phyloP scores from a whole-genome alignment of 2,888 invertebrate species.

The Steinernema scapterisci region DNA sequence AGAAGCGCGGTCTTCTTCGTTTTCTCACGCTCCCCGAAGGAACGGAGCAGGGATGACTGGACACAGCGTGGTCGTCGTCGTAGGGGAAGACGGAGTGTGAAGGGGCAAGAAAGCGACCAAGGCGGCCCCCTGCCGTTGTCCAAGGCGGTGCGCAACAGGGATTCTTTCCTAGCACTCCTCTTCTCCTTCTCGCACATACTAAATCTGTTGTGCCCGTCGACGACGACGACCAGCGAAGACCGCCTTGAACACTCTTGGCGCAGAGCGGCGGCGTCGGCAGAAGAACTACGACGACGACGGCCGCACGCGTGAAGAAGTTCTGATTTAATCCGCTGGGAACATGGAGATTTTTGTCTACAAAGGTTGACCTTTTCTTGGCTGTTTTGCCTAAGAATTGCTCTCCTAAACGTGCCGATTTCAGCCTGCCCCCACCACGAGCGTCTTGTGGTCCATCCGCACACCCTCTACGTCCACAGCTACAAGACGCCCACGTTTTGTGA shows the following conservation, averaged over 20 bases:
- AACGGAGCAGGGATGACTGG: background rate
- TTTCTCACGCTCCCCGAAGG: background rate
- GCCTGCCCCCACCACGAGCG: slow-evolving; percentile 71
- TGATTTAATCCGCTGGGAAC: background rate
- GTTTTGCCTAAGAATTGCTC: background rate
- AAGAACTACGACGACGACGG: background rate
- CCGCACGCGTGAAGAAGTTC: background rate
- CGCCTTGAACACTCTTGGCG: background rate
- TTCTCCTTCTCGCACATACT: slow-evolving; percentile 5
- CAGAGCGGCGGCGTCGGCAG: background rate
- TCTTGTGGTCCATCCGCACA: slow-evolving; percentile 79
- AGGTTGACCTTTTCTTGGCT: slow-evolving; percentile 11
- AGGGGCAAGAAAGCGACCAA: too few species aligned
- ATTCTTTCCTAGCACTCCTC: slow-evolving; percentile 16
- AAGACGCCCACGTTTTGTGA: slow-evolving; percentile 97
- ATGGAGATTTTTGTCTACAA: slow-evolving; percentile 40
- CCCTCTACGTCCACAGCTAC: slow-evolving; percentile 93
- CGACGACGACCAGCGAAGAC: too few species aligned
- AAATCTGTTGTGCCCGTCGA: slow-evolving; percentile 10
- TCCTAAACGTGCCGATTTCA: slow-evolving; percentile 42
- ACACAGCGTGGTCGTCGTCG: background rate
- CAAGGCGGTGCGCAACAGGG: slow-evolving; percentile 33
- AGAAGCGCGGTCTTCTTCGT: too few species aligned
- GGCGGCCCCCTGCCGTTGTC: slow-evolving; percentile 24
- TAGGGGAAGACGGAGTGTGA: too few species aligned